Evolutionary conservation across 92 coral and sea anemone genomes (phyloP).

Genomic region (Scolanthus callimorphus): DNA sequence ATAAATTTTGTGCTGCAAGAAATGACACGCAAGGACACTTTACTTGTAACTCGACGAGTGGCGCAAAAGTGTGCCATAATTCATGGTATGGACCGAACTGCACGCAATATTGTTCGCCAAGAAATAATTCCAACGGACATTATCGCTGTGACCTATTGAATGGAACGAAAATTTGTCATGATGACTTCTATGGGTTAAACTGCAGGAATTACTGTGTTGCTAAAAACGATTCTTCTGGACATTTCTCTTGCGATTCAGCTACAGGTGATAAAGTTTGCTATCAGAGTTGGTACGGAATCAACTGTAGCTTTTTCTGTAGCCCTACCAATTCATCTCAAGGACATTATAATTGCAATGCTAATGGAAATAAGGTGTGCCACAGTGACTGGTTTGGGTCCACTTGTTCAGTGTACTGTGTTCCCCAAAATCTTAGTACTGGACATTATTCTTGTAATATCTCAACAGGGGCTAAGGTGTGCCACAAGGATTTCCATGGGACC

Average conservation of each 20-base stretch:
- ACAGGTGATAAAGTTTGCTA: conserved; percentile 61
- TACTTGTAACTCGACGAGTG: conserved; percentile 13
- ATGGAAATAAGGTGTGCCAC: conserved; percentile 48
- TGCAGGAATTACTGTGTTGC: conserved; percentile 36
- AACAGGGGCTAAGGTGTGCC: conserved; percentile 43
- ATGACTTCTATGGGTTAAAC: conserved; percentile 49
- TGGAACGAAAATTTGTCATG: conserved; percentile 30
- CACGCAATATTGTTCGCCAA: conserved; percentile 2
- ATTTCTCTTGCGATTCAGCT: conserved; percentile 50
- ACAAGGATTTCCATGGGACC: conserved; percentile 46
- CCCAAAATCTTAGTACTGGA: conserved; percentile 13
- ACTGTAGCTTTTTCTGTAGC: conserved; percentile 4
- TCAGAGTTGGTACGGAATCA: conserved; percentile 43
- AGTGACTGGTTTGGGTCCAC: conserved; percentile 50
- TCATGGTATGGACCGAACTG: conserved; percentile 30
- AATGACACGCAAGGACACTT: conserved; percentile 22
- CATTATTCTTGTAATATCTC: conserved; percentile 33
- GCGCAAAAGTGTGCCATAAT: conserved; percentile 11
- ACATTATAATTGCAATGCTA: conserved; percentile 28
- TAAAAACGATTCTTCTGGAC: conserved; percentile 29
- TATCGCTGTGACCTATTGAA: conserved; percentile 22
- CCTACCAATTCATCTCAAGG: conserved; percentile 2
- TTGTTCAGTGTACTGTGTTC: conserved; percentile 49
- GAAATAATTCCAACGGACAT: conserved; percentile 29
- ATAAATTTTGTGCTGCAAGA: conserved; percentile 7